Evolutionary conservation across 2,797 vertebrate species (phyloP).

Genomic region (Spheniscus humboldti): DNA sequence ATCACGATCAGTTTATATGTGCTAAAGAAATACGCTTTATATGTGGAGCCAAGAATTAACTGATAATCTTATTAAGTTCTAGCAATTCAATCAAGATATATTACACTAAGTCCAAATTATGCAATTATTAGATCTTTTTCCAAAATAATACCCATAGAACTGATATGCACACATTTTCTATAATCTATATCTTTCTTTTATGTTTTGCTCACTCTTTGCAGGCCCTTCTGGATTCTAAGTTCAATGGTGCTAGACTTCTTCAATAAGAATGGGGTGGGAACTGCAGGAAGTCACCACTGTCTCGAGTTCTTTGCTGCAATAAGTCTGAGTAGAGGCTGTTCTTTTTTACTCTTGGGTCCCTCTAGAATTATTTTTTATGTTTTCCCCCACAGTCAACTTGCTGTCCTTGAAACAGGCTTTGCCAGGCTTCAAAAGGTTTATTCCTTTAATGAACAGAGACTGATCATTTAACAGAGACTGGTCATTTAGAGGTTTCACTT

Average conservation of each 20-base stretch:
- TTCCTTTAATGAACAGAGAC: neutral
- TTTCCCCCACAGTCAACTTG: neutral
- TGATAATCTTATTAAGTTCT: neutral
- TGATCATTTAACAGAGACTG: neutral
- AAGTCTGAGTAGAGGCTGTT: neutral
- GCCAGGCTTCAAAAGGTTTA: neutral
- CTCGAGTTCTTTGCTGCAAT: neutral
- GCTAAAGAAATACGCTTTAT: neutral
- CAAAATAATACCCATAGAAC: neutral
- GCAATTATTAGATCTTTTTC: neutral
- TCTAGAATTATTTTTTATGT: neutral
- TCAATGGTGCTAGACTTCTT: neutral
- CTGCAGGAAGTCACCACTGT: neutral
- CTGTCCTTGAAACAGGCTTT: neutral
- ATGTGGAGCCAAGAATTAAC: neutral
- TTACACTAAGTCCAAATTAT: neutral
- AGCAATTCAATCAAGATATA: neutral
- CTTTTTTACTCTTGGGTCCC: neutral
- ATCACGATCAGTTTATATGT: neutral
- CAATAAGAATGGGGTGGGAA: neutral
- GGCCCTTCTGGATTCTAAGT: neutral
- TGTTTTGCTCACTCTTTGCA: neutral
- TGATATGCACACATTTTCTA: neutral
- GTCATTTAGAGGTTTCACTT: neutral
- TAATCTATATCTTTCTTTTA: neutral